Percentiles rank a stretch among this genome's conserved stretches.
These are phyloP conservation scores for Atrina japonica DNA, from an alignment of 2,888 invertebrate species.

Conservation along the genomic window DNA sequence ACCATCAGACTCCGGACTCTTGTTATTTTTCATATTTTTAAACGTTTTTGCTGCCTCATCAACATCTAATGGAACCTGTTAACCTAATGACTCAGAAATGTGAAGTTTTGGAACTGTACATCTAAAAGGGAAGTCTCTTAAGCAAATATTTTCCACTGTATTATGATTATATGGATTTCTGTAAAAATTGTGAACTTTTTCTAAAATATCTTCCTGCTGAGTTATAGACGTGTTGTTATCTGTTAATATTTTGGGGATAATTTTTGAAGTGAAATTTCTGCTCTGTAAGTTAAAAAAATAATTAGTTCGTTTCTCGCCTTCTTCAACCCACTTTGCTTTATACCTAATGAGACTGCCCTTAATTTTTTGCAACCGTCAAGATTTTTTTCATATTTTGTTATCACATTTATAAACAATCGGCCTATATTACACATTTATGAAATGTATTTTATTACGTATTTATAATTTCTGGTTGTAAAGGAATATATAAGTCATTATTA, in stretches of 20 bases:
- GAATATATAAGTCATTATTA: too few relatives aligned
- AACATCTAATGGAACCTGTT: background rate
- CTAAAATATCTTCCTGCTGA: conserved; percentile 12
- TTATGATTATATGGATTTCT: conserved; percentile 14
- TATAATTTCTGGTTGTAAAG: too few relatives aligned
- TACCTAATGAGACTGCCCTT: conserved; percentile 12
- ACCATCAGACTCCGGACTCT: conserved; percentile 18
- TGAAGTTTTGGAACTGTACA: background rate
- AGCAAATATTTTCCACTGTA: too few relatives aligned
- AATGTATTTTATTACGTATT: too few relatives aligned
- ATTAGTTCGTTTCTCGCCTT: conserved; percentile 5
- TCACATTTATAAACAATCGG: too few relatives aligned
- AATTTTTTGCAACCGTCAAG: background rate
- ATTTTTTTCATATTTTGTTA: too few relatives aligned
- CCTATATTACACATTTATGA: too few relatives aligned
- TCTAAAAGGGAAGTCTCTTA: too few relatives aligned
- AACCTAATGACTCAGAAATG: too few relatives aligned
- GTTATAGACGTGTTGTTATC: background rate
- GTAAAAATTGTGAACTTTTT: conserved; percentile 15
- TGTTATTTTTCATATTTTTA: background rate
- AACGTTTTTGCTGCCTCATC: conserved; percentile 5
- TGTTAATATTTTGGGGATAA: conserved; percentile 12
- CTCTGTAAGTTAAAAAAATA: background rate
- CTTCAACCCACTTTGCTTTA: conserved; percentile 26
- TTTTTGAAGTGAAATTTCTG: conserved; percentile 10